A percentile compares a stretch with the other conserved stretches of the same genome.
phyloP scores from a whole-genome alignment of 2,113 vertebrate species.

The Grantiella picta region DNA sequence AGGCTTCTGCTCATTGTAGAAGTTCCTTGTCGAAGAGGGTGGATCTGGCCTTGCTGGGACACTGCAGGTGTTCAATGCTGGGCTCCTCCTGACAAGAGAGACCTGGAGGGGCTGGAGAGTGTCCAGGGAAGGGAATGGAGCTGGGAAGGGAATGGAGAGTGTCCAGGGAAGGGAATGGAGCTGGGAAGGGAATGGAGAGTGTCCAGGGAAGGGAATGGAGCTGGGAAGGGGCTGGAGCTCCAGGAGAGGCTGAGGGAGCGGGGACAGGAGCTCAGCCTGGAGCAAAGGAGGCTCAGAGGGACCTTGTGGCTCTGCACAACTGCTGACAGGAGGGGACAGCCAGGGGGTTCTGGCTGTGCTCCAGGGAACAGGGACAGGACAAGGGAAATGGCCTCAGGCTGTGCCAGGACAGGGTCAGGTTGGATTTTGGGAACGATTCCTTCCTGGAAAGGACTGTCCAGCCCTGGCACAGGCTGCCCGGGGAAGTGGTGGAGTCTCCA shows the following conservation, averaged over 20 bases:
- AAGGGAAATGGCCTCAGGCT: neutral
- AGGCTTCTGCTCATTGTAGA: neutral
- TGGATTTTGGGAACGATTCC: neutral
- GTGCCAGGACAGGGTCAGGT: neutral
- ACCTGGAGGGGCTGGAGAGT: fast-evolving
- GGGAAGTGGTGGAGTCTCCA: fast-evolving
- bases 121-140: neutral
- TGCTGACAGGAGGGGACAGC: neutral
- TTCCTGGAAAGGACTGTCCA: fast-evolving
- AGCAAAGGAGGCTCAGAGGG: neutral
- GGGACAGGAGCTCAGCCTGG: neutral
- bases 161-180: neutral
- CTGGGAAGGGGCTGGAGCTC: neutral
- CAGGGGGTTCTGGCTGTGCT: neutral
- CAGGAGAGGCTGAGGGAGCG: neutral
- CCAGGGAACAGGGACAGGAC: neutral
- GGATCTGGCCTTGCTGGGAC: neutral
- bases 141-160: neutral
- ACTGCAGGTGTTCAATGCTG: neutral
- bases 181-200: neutral
- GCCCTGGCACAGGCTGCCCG: neutral
- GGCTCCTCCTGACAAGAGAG: fast-evolving
- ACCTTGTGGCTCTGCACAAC: neutral
- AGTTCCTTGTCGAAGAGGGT: neutral
- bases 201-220: neutral